Percentiles rank a stretch among this genome's conserved stretches.
Conservation (phyloP, 2,113 vertebrate species). For the Turdus rufiventris region DNA sequence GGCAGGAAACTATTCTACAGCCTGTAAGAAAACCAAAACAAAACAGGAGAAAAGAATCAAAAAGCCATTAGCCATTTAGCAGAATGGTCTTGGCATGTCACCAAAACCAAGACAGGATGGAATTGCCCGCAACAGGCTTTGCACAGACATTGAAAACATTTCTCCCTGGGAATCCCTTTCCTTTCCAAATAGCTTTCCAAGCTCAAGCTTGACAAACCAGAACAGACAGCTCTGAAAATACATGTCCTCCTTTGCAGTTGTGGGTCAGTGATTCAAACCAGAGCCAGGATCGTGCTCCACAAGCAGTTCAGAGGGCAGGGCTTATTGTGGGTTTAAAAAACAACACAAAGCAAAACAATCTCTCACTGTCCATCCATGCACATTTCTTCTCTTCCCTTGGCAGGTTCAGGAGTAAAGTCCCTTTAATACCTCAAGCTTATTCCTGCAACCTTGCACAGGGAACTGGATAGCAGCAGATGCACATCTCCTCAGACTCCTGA, state of each 20-base stretch:
- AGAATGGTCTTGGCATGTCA: not conserved
- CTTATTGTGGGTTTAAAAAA: not conserved
- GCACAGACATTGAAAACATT: not conserved
- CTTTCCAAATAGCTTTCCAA: not conserved
- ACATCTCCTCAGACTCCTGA: not conserved
- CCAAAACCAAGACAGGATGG: not conserved
- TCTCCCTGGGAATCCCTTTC: conserved; percentile 2
- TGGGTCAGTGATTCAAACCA: not conserved
- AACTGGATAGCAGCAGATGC: not conserved
- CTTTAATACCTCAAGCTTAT: not conserved
- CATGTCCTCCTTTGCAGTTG: not conserved
- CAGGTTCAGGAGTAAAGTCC: not conserved
- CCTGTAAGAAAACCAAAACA: not conserved
- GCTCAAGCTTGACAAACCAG: conserved; percentile 2
- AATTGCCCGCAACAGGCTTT: not conserved
- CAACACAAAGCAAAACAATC: not conserved
- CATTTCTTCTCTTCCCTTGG: not conserved
- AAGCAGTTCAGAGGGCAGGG: not conserved
- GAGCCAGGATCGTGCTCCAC: not conserved
- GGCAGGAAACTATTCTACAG: not conserved
- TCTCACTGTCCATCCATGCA: not conserved
- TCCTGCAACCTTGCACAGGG: not conserved
- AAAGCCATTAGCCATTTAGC: not conserved
- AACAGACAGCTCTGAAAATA: conserved; percentile 45
- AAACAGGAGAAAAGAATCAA: not conserved